These are phyloP conservation scores for Chironomus riparius DNA, from an alignment of 2,888 invertebrate species.

Conservation along the genomic window DNA sequence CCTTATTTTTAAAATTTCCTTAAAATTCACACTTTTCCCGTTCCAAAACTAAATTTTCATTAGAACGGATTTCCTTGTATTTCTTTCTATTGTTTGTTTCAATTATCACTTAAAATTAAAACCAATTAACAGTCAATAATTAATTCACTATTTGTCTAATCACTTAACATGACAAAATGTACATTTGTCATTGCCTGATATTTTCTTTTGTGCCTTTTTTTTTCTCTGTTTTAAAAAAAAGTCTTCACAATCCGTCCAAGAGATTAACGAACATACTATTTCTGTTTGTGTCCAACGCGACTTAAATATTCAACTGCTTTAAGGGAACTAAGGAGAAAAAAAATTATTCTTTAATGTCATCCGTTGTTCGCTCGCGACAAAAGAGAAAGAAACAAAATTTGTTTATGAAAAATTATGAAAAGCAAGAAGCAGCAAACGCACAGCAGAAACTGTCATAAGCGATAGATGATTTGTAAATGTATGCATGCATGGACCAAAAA, in stretches of 20 bases:
- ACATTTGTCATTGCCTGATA: too few species aligned
- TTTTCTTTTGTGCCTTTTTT: too few species aligned
- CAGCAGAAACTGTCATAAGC: not conserved
- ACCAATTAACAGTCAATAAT: not conserved
- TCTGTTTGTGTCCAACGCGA: not conserved
- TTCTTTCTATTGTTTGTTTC: not conserved
- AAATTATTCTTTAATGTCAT: slow-evolving; percentile 6
- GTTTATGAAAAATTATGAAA: not conserved
- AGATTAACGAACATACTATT: slow-evolving; percentile 1
- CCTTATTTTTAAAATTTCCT: not conserved
- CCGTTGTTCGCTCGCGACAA: not conserved
- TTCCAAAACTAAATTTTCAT: not conserved
- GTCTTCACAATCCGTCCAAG: not conserved
- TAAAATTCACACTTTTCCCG: not conserved
- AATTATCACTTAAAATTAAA: not conserved
- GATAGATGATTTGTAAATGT: slow-evolving; percentile 19
- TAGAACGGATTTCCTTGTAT: too few species aligned
- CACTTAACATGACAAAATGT: not conserved
- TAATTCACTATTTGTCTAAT: not conserved
- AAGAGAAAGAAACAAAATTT: not conserved
- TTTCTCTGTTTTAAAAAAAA: not conserved
- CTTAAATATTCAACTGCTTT: not conserved
- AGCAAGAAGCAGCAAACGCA: not conserved
- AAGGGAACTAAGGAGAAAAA: not conserved
- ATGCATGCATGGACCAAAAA: slow-evolving; percentile 11